Evolutionary conservation across 2,888 invertebrate genomes (phyloP), one percentile per base, ranked within the genome.

Genomic region (Brenthis ino): DNA sequence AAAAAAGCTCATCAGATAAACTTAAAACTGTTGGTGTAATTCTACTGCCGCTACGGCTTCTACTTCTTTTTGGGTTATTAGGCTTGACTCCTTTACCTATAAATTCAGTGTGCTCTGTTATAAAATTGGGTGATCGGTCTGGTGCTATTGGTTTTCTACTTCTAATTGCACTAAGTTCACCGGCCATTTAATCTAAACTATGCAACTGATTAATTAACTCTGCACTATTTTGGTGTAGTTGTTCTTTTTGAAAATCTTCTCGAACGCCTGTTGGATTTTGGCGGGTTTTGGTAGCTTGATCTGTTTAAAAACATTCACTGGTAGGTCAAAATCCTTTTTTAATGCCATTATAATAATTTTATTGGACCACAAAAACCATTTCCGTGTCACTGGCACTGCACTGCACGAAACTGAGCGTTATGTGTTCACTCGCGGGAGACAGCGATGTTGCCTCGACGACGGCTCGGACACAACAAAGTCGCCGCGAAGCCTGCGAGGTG

Each of bases 151-250:
- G 77, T 54, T 77, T 88, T 84, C 85, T 90, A 87, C 83, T 82
- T 78, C 80, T 86, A 80, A 85, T 82, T 79, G 80, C 84, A 85
- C 82, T 84, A 80, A 83, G 79, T 81, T 90, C 91, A 88, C 91
- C 90, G 75, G 93, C 93, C 92, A 93, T 93, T 90, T 91, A 91
- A 80, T 82, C 81, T 78, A 79, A 78, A 74, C 61, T 66, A 78
- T 71, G 72, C 67, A 65, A 63, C 53, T n/a, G 64, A 65, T 47
- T 67, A 76, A 72, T 84, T 86, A 92, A 86, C 87, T 91, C 80
- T 91, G 88, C 82, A 86, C 91, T 84, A 93, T 93, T 89, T 93
- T 93, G 14, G 87, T 91, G 80, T 93, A 92, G 79, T 82, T 90
- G 77, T 89, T 91, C 83, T 86, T 88, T 82, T 91, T 89, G 82